Base-by-base conservation (phyloP, 2,797 vertebrate genomes). In the Sebastolobus altivelis region DNA sequence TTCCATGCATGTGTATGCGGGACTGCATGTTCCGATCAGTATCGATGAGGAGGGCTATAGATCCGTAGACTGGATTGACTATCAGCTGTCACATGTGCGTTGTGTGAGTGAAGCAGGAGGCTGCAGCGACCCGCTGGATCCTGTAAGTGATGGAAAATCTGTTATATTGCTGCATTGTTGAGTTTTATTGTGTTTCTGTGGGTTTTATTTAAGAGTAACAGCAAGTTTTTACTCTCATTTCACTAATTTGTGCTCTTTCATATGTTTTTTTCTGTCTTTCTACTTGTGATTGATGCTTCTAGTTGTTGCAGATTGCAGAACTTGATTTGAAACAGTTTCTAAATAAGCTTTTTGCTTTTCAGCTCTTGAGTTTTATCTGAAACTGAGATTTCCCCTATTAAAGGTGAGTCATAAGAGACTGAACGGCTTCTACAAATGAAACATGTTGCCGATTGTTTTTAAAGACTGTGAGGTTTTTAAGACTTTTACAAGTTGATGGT, bases 21-120 rank as follows among this genome's bases (percentile, higher is more conserved):
- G 8, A 18, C 13, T 22, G 16, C 22, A 2, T 58, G 4, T 37
- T 56, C 63, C 22, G 16, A 82, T 80, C 46, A 52, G 14, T 63
- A 72, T 82, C 37, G 60, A 80, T 85, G 40, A 72, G 5, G 37
- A 70, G 77, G 16, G 12, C 37, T 54, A 27, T 77, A 4, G 80
- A 80, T 83, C 75, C 31, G 1, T 37, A n/a, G 25, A 25, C 25
- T 25, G 25, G 20, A 43, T 14, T 55, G 49, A 63, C 65, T 58
- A 46, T 52, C 74, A 79, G 72, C 60, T 67, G 55, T 81, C 75
- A 75, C 74, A 80, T 62, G 83, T 27, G 7, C 25, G 25, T 46
- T 38, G 52, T 22, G 40, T 33, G 62, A 33, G 29, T 37, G 81
- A 52, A 37, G 63, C 75, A 31, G 58, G 56, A 78, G 80, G 65